Evolutionary conservation across 2,888 invertebrate species (phyloP).

Genomic region (Suillia variegata): DNA sequence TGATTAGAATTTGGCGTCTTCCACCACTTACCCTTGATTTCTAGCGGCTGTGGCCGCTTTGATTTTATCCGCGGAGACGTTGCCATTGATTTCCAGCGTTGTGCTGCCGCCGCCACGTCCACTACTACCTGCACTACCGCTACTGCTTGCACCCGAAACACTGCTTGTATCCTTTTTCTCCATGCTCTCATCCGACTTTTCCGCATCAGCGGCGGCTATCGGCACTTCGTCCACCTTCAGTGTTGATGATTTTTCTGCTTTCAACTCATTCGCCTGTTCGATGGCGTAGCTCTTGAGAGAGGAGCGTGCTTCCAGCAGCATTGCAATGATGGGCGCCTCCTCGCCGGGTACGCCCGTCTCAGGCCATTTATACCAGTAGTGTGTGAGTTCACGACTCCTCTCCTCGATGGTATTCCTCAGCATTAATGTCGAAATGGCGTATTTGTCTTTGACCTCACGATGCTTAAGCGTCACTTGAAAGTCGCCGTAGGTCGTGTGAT

Average conservation of each 20-base stretch:
- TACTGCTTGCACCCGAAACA: slow-evolving; percentile 29
- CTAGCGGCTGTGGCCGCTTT: slow-evolving; percentile 38
- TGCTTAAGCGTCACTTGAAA: slow-evolving; percentile 82
- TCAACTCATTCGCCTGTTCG: slow-evolving; percentile 54
- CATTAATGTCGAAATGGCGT: slow-evolving; percentile 84
- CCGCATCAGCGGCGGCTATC: slow-evolving; percentile 8
- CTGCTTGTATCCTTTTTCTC: slow-evolving; percentile 2
- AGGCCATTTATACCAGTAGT: slow-evolving; percentile 96
- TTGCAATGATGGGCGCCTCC: slow-evolving; percentile 82
- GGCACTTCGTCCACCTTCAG: slow-evolving; percentile 25
- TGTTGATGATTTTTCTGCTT: slow-evolving; percentile 45
- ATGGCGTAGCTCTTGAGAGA: slow-evolving; percentile 55
- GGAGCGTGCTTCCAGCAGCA: slow-evolving; percentile 80
- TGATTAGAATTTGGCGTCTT: background rate
- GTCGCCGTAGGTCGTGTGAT: slow-evolving; percentile 84
- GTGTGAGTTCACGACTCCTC: slow-evolving; percentile 85
- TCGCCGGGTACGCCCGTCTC: slow-evolving; percentile 81
- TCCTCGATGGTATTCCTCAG: slow-evolving; percentile 82
- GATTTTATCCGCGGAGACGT: slow-evolving; percentile 41
- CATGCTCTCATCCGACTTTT: slow-evolving; percentile 11
- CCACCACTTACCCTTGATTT: slow-evolving; percentile 55
- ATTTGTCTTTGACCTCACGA: slow-evolving; percentile 88
- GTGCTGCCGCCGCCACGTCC: slow-evolving; percentile 20
- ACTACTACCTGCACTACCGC: slow-evolving; percentile 23
- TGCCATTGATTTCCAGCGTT: slow-evolving; percentile 54